Evolutionary conservation across 2,113 vertebrate species (phyloP).

Genomic region (Chaetops frenatus): DNA sequence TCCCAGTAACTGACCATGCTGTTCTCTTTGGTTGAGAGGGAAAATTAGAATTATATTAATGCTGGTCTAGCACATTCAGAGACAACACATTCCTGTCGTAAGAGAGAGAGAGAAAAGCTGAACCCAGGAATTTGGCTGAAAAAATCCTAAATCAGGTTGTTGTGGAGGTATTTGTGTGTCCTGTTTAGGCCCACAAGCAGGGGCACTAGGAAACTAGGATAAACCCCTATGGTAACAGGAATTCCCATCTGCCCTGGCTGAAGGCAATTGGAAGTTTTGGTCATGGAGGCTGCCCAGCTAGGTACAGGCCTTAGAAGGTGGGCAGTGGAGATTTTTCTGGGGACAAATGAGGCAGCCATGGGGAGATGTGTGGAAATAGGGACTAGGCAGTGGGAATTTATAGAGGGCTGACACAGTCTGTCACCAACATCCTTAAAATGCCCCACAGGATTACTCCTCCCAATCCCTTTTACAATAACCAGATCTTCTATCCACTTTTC

Average conservation of each 20-base stretch:
- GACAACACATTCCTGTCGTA: neutral
- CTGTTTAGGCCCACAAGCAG: neutral
- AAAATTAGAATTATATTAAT: neutral
- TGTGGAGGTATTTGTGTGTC: neutral
- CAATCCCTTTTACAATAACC: accelerated
- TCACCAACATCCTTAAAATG: neutral
- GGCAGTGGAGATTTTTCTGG: neutral
- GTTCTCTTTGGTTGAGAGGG: neutral
- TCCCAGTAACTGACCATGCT: accelerated
- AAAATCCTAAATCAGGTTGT: neutral
- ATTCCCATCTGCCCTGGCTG: neutral
- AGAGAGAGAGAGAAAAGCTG: neutral
- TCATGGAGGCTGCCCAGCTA: neutral
- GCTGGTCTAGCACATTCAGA: neutral
- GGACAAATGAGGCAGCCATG: accelerated
- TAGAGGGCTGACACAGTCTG: neutral
- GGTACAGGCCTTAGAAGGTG: neutral
- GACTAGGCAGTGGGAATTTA: neutral
- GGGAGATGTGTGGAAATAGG: neutral
- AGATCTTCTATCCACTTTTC: neutral
- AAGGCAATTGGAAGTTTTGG: neutral
- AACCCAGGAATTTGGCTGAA: neutral
- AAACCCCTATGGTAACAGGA: neutral
- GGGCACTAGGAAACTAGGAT: neutral
- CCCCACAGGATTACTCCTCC: neutral